Evolutionary conservation across 2,888 invertebrate genomes (phyloP).

Genomic region (Cantharis flavilabris): DNA sequence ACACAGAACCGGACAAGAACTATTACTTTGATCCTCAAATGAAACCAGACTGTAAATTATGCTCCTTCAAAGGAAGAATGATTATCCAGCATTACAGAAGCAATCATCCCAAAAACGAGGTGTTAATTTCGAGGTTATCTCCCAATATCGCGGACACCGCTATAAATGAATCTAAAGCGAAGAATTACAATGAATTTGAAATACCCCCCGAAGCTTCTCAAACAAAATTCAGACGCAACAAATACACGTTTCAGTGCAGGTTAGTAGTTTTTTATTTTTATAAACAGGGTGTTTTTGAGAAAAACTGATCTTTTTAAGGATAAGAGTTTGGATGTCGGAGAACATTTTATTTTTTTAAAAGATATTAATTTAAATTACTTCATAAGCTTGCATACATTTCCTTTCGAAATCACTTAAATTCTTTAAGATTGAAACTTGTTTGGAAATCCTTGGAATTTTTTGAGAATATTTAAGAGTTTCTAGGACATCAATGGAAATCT

Average conservation of each 20-base stretch:
- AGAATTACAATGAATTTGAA: slow-evolving; percentile 35
- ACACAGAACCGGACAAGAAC: slow-evolving; percentile 48
- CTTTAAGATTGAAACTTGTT: too few relatives aligned
- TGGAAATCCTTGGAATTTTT: too few relatives aligned
- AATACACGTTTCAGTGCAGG: slow-evolving; percentile 43
- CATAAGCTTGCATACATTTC: too few relatives aligned
- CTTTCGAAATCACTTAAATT: too few relatives aligned
- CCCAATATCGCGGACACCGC: slow-evolving; percentile 60
- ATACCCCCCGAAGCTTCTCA: slow-evolving; percentile 32
- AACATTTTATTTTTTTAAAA: too few relatives aligned
- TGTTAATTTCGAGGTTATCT: slow-evolving; percentile 65
- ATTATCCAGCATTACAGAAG: slow-evolving; percentile 70
- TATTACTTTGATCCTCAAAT: slow-evolving; percentile 56
- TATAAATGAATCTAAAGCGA: slow-evolving; percentile 57
- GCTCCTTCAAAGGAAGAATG: slow-evolving; percentile 62
- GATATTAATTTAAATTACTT: too few relatives aligned
- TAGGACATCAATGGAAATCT: too few relatives aligned
- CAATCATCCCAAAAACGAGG: slow-evolving; percentile 68
- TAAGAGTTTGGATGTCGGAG: too few relatives aligned
- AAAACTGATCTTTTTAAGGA: neutral
- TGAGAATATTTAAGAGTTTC: too few relatives aligned
- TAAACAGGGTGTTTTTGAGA: neutral
- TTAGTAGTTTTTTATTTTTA: slow-evolving; percentile 8
- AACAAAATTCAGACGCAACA: slow-evolving; percentile 26
- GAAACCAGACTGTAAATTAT: slow-evolving; percentile 64